These are phyloP conservation scores for Listronotus bonariensis DNA, from an alignment of 1,140 invertebrate species.

Conservation along the genomic window DNA sequence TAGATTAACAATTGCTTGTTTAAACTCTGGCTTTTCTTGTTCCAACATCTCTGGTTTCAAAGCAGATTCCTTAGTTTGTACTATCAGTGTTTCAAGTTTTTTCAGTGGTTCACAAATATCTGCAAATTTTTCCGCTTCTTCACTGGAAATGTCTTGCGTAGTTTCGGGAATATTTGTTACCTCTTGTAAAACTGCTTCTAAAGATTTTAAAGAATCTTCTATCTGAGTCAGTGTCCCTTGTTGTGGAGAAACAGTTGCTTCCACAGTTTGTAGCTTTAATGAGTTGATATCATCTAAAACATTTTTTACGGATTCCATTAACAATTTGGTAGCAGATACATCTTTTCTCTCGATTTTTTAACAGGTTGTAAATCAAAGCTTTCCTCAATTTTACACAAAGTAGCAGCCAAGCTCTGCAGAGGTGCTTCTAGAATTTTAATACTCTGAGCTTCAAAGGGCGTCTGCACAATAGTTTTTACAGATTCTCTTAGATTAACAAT, in stretches of 20 bases:
- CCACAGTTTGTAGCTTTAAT: background rate
- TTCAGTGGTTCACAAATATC: too few relatives aligned
- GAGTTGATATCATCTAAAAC: background rate
- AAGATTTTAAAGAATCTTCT: slow-evolving; percentile 2
- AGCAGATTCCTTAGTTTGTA: background rate
- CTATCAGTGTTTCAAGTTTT: background rate
- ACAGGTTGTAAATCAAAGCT: too few relatives aligned
- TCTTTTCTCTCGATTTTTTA: background rate
- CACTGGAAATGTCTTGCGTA: background rate
- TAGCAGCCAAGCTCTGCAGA: slow-evolving; percentile 19
- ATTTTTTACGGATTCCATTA: background rate
- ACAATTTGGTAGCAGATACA: background rate
- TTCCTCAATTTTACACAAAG: background rate
- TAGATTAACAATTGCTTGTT: slow-evolving; percentile 9
- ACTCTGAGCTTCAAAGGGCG: background rate
- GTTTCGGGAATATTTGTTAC: background rate
- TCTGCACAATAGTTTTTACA: slow-evolving; percentile 6
- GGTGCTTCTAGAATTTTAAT: slow-evolving; percentile 16
- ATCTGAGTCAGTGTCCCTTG: slow-evolving; percentile 3
- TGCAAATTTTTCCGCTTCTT: too few relatives aligned
- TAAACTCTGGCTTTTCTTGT: background rate
- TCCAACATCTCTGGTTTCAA: background rate
- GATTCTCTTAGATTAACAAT: slow-evolving; percentile 15
- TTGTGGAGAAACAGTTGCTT: background rate
- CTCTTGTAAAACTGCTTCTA: background rate